These are phyloP conservation scores for Drosophila robusta DNA, from an alignment of 2,888 invertebrate species.

Conservation along the genomic window DNA sequence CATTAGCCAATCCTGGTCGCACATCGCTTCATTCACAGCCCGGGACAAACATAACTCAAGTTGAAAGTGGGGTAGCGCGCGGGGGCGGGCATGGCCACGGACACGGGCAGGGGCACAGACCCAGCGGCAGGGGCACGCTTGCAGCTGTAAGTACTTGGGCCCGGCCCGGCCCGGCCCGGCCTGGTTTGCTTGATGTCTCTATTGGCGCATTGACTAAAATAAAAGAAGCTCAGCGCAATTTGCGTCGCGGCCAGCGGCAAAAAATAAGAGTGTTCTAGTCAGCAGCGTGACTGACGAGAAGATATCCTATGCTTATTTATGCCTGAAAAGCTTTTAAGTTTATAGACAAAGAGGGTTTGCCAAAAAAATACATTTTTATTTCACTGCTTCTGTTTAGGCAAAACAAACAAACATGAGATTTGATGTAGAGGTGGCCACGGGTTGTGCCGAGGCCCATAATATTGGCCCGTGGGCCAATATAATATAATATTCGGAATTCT, in stretches of 20 bases:
- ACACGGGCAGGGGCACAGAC: neutral
- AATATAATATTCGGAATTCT: too few species aligned
- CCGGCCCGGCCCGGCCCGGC: constrained; percentile 29
- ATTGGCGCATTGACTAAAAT: constrained; percentile 67
- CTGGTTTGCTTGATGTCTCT: constrained; percentile 74
- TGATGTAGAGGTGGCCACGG: too few species aligned
- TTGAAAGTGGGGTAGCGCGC: constrained; percentile 26
- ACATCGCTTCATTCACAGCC: constrained; percentile 78
- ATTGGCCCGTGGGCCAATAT: too few species aligned
- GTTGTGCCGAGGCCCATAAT: too few species aligned
- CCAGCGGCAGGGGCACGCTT: constrained; percentile 7
- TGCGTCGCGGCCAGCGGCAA: constrained; percentile 42
- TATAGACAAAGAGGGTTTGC: too few species aligned
- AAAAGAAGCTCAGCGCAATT: constrained; percentile 62
- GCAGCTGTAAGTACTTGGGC: constrained; percentile 19
- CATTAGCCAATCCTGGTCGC: constrained; percentile 79
- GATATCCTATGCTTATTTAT: neutral
- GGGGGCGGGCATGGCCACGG: neutral
- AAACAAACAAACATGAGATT: too few species aligned
- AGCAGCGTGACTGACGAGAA: neutral
- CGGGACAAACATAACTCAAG: constrained; percentile 73
- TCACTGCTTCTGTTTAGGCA: too few species aligned
- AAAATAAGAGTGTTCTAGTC: neutral
- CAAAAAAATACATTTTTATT: too few species aligned
- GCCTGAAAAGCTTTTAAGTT: too few species aligned